These are phyloP conservation scores for Oncopeltus fasciatus DNA, from an alignment of 1,140 invertebrate genomes.

Conservation along the genomic window DNA sequence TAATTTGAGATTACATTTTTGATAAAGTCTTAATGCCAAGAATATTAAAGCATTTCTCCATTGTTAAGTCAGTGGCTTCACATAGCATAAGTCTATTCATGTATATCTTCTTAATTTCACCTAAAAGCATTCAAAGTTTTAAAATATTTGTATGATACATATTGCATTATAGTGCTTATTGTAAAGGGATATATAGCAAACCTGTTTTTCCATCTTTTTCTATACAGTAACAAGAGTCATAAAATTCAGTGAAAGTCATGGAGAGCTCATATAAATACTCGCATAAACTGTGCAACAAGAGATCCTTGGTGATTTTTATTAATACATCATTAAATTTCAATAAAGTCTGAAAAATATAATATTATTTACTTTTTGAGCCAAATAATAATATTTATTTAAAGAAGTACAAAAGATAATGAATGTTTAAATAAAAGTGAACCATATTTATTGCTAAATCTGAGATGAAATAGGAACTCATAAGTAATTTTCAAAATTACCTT, in stretches of 20 bases:
- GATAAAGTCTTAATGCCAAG: constrained; percentile 82
- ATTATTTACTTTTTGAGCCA: background rate
- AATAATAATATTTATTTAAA: no score
- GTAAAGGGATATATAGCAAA: background rate
- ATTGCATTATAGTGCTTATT: background rate
- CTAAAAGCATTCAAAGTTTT: constrained; percentile 17
- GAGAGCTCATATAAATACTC: constrained; percentile 92
- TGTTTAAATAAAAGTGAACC: no score
- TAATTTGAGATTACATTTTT: constrained; percentile 58
- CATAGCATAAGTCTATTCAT: constrained; percentile 77
- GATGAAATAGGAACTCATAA: no score
- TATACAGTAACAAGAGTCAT: constrained; percentile 94
- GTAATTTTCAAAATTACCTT: no score
- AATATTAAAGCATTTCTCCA: constrained; percentile 76
- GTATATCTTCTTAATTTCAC: constrained; percentile 67
- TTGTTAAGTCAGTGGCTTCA: constrained; percentile 78
- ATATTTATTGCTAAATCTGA: no score
- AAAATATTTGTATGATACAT: no score
- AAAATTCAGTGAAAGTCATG: constrained; percentile 90
- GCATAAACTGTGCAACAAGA: constrained; percentile 80
- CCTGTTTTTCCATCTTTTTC: constrained; percentile 57
- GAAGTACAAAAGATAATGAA: no score
- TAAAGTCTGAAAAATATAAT: constrained; percentile 33
- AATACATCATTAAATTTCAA: constrained; percentile 80
- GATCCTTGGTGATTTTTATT: constrained; percentile 63